Evolutionary conservation across 2,797 vertebrate genomes (phyloP).

Genomic region (Rhodeus uyekii): DNA sequence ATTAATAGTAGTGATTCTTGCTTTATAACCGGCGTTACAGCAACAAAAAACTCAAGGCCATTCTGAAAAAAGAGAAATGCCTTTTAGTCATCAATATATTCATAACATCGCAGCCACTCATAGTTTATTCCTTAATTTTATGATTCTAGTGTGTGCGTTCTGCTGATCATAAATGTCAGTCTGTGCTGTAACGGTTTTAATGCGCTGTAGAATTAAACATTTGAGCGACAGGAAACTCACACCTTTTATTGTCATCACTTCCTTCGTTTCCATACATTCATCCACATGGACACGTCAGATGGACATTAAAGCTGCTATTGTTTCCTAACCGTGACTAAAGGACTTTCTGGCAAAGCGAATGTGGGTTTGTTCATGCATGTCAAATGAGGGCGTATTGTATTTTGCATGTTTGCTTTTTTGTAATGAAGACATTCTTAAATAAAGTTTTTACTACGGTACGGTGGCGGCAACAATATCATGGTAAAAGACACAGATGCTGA

Average conservation of each 20-base stretch:
- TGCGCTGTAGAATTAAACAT: not conserved
- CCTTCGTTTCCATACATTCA: conserved; percentile 14
- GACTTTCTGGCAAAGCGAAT: not conserved
- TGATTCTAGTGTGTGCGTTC: not conserved
- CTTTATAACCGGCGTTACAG: not conserved
- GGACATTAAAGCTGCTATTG: not conserved
- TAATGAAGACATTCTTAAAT: not conserved
- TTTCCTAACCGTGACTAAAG: conserved; percentile 5
- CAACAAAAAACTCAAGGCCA: not conserved
- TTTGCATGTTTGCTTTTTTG: not conserved
- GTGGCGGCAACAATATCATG: not conserved
- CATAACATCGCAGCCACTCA: not conserved
- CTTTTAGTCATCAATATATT: not conserved
- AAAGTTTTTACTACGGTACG: not conserved
- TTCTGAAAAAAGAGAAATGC: not conserved
- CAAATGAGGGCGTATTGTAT: not conserved
- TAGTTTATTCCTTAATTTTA: not conserved
- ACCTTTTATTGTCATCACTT: conserved; percentile 19
- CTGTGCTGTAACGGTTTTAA: not conserved
- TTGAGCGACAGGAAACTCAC: conserved; percentile 1
- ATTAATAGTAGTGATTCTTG: not conserved
- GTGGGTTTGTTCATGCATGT: not conserved
- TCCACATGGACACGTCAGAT: not conserved
- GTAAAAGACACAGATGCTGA: not conserved
- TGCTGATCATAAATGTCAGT: not conserved